Evolutionary conservation across 2,797 vertebrate species (phyloP).

Genomic region (Salarias fasciatus): DNA sequence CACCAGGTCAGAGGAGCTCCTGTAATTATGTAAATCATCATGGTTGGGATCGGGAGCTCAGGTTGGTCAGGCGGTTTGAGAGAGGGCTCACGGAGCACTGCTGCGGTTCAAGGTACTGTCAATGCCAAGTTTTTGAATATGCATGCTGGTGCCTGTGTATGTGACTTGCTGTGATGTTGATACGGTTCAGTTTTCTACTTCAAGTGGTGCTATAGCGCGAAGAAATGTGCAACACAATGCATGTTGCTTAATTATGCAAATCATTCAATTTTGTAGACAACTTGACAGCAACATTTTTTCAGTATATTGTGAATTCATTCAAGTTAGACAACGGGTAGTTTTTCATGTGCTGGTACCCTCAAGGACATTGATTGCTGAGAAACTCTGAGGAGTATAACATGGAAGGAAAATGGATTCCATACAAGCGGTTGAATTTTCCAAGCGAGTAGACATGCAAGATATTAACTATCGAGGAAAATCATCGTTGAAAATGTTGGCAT

Average conservation of each 20-base stretch:
- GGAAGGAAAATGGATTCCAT: no score
- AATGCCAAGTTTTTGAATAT: constrained; percentile 33
- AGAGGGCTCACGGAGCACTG: constrained; percentile 31
- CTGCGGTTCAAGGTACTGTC: constrained; percentile 53
- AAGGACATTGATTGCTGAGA: no score
- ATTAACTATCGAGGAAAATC: no score
- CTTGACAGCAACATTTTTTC: background rate
- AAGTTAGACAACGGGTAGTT: no score
- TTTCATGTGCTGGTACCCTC: no score
- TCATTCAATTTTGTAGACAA: background rate
- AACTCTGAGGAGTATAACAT: no score
- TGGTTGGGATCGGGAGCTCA: constrained; percentile 31
- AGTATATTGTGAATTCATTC: no score
- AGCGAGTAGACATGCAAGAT: no score
- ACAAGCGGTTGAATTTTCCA: no score
- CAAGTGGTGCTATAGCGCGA: background rate
- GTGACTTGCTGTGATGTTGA: constrained; percentile 5
- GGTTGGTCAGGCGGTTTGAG: constrained; percentile 38
- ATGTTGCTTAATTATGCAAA: background rate
- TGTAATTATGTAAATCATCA: constrained; percentile 72
- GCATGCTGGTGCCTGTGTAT: constrained; percentile 10
- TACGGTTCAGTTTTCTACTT: background rate
- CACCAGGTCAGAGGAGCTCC: constrained; percentile 51
- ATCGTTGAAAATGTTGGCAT: no score
- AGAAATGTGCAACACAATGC: background rate